A percentile compares a stretch with the other conserved stretches of the same genome.
phyloP scores from a whole-genome alignment of 2,797 vertebrate species.

The Capromys pilorides region DNA sequence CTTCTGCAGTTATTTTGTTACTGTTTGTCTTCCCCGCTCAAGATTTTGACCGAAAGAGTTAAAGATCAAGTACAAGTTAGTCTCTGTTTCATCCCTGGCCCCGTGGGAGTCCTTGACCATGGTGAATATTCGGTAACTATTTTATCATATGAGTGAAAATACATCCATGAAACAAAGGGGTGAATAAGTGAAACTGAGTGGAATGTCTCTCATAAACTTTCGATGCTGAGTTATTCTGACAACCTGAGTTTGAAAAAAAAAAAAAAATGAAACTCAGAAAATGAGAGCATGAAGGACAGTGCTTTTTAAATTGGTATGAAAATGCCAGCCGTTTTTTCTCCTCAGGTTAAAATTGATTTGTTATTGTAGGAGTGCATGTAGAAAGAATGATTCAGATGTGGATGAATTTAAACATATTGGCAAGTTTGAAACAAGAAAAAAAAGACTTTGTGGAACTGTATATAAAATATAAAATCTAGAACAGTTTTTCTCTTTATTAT shows the following conservation, averaged over 20 bases:
- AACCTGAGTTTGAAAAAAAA: not conserved
- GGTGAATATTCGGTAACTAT: not conserved
- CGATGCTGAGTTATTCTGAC: conserved; percentile 4
- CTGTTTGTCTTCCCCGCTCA: not conserved
- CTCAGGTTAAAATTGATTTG: not conserved
- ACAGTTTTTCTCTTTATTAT: not conserved
- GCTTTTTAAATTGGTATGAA: not conserved
- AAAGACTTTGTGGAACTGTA: not conserved
- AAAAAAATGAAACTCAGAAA: conserved; percentile 14
- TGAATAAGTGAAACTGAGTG: not conserved
- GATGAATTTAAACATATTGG: not conserved
- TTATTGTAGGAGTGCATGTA: not conserved
- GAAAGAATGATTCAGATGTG: not conserved
- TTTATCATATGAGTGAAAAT: not conserved
- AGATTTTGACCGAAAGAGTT: not conserved
- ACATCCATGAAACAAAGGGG: not conserved
- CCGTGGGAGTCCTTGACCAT: not conserved
- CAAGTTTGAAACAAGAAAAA: not conserved
- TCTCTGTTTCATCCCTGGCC: not conserved
- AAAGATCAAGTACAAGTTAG: not conserved
- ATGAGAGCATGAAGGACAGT: not conserved
- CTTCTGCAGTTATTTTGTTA: not conserved
- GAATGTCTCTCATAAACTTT: not conserved
- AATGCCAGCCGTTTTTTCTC: not conserved
- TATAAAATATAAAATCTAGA: conserved; percentile 13